Base-by-base conservation (phyloP, 2,888 invertebrate species). In the Epinotia bilunana region DNA sequence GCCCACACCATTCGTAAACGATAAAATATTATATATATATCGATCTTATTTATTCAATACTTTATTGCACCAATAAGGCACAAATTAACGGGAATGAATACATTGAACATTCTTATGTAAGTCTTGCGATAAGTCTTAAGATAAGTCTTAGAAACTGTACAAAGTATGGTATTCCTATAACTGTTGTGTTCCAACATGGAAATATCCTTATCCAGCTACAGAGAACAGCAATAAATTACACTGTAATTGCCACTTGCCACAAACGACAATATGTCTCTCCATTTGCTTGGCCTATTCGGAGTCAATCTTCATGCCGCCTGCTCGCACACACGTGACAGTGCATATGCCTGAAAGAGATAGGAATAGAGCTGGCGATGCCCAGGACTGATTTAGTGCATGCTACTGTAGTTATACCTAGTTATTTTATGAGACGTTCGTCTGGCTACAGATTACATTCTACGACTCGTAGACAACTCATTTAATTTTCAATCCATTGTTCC, bases 221-320 rank as follows among this genome's bases (percentile, higher is more conserved):
- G 39, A 23, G 9, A 20, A 12, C 43, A 43, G 58, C 58, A 28
- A 69, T 69, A 69, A 69, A 58, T 69, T 57, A 69, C 58, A 11
- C 4, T 60, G 46, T 69, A 69, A 69, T 69, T 69, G 58, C 58
- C 68, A 18, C 67, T 58, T 55, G 43, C 69, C 58, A 46, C 60
- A 69, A 69, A 69, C 23, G 69, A 60, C 58, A 28, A 55, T 23
- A 43, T 57, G 43, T 68, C 57, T 68, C 43, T 46, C 61, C 61
- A 61, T 61, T 23, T 23, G 20, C 68, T 20, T 69, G 46, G 68
- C 58, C 58, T 68, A 69, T 58, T 69, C 57, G 46, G n/a, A 23
- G 57, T 46, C 69, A 49, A 60, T 69, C 58, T 43, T 43, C 39
- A 39, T 33, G 67, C 43, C 57, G 2, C 58, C 46, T 20, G n/a